phyloP scores from a whole-genome alignment of 2,797 vertebrate species.

The Scyliorhinus canicula region DNA sequence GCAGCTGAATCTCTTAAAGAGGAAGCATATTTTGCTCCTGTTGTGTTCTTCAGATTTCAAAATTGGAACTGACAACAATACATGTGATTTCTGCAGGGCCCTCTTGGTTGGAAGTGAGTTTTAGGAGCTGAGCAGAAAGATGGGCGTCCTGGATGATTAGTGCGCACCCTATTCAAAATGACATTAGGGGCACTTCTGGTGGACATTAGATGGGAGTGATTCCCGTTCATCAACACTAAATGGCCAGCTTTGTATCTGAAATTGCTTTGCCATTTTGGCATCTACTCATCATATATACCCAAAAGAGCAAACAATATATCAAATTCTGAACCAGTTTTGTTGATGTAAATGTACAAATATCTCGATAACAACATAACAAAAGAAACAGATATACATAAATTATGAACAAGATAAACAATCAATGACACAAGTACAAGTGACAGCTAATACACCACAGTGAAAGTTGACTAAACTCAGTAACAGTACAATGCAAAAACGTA shows the following conservation, averaged over 20 bases:
- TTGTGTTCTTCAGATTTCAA: background rate
- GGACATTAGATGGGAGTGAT: too few species aligned
- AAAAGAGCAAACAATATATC: background rate
- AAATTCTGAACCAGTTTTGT: background rate
- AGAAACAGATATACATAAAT: background rate
- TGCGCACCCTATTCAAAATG: too few species aligned
- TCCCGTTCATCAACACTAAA: too few species aligned
- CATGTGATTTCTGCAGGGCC: background rate
- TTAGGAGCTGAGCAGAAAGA: background rate
- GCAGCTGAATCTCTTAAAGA: background rate
- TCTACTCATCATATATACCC: background rate
- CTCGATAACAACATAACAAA: background rate
- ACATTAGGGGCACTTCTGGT: too few species aligned
- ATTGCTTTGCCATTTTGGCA: background rate
- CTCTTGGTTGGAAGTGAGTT: background rate
- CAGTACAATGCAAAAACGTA: background rate
- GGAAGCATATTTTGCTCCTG: background rate
- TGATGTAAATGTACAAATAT: background rate
- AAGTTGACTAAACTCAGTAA: background rate
- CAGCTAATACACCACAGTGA: background rate
- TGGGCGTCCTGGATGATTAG: background rate
- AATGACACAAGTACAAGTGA: background rate
- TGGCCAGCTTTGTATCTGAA: background rate
- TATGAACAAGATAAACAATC: background rate
- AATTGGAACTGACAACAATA: background rate